Evolutionary conservation across 2,888 invertebrate species (phyloP).

Genomic region (Penaeus monodon): DNA sequence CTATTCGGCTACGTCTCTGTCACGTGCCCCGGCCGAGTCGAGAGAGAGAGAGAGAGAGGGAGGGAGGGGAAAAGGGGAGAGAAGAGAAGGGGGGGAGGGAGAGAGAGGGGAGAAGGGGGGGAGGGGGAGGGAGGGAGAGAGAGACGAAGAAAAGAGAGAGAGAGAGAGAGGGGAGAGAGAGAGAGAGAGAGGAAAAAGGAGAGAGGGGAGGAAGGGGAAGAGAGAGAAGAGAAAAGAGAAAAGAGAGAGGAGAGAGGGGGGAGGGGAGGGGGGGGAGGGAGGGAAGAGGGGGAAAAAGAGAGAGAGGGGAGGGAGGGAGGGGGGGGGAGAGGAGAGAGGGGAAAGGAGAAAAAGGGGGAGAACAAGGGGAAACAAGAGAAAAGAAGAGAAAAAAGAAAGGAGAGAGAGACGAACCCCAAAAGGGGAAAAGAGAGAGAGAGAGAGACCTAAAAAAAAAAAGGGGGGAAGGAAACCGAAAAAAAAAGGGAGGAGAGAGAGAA

Average conservation of each 20-base stretch:
- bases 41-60: background rate
- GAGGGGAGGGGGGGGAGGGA: background rate
- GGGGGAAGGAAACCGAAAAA: too few relatives aligned
- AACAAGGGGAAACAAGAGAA: background rate
- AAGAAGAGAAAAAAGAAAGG: background rate
- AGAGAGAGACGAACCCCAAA: background rate
- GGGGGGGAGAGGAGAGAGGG: too few relatives aligned
- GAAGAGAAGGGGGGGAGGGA: too few relatives aligned
- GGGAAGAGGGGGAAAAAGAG: background rate
- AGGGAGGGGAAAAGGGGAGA: too few relatives aligned
- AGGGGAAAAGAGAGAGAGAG: too few relatives aligned
- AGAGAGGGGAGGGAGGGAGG: too few relatives aligned
- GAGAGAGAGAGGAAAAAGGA: too few relatives aligned
- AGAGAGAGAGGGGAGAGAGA: too few relatives aligned
- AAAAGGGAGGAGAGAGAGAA: too few relatives aligned
- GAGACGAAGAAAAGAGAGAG: too few relatives aligned
- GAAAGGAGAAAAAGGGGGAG: background rate
- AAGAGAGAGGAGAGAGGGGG: background rate
- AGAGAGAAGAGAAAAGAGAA: background rate
- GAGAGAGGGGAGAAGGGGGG: background rate
- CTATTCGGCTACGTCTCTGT: background rate
- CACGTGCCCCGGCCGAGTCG: background rate
- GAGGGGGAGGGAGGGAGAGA: background rate
- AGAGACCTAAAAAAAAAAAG: too few relatives aligned
- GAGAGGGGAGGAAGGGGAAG: background rate